Percentiles rank a stretch among this genome's conserved stretches.
Evolutionary conservation across 2,113 vertebrate genomes (phyloP).

Genomic region (Bos javanicus): DNA sequence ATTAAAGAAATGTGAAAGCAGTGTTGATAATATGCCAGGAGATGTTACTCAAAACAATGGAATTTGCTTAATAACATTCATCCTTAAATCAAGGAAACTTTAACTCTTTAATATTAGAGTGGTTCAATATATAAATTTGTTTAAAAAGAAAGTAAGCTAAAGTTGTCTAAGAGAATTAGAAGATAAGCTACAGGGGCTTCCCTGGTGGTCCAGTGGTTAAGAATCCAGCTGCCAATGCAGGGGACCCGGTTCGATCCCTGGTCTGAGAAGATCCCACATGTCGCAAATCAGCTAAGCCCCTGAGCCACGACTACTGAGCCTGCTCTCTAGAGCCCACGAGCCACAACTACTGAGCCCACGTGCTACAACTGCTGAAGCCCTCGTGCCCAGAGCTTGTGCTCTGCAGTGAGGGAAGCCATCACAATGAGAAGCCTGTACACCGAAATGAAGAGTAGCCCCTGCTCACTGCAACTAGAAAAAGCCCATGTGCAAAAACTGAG

Average conservation of each 20-base stretch:
- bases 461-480: neutral
- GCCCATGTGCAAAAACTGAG: neutral
- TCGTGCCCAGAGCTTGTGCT: neutral
- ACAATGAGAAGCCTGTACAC: neutral
- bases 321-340: neutral
- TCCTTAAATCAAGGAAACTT: neutral
- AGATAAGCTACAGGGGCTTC: neutral
- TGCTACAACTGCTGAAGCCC: neutral
- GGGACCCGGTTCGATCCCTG: neutral
- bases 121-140: neutral
- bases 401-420: neutral
- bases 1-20: neutral
- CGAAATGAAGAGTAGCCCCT: neutral
- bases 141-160: neutral
- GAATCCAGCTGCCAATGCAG: neutral
- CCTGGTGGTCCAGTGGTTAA: neutral
- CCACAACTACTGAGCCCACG: neutral
- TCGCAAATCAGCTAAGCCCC: neutral
- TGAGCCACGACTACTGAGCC: neutral
- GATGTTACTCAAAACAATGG: neutral
- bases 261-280: neutral
- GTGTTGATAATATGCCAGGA: neutral
- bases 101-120: neutral
- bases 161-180: neutral
- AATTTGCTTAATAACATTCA: neutral